These are phyloP conservation scores for Pristionchus exspectatus DNA, from an alignment of 2,888 invertebrate species.

Conservation along the genomic window DNA sequence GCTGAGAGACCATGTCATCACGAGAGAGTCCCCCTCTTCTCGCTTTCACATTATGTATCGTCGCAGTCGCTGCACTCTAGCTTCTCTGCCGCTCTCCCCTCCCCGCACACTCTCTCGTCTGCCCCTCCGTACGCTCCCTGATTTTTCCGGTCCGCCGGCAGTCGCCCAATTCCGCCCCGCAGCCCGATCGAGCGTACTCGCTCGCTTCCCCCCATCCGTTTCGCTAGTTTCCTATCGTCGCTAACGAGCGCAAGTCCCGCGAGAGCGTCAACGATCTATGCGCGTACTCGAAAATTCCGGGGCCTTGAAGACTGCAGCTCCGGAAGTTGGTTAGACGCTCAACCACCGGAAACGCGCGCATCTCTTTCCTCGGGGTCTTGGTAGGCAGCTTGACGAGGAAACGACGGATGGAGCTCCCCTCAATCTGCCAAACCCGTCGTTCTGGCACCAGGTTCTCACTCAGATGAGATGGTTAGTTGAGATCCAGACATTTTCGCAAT, in stretches of 20 bases:
- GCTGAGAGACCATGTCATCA: not conserved
- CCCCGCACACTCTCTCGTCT: not conserved
- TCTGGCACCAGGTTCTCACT: too few species aligned
- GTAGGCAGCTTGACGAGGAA: not conserved
- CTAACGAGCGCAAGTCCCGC: not conserved
- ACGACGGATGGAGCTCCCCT: not conserved
- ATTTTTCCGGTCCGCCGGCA: constrained; percentile 30
- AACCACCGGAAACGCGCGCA: not conserved
- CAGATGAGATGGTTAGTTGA: too few species aligned
- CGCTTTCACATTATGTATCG: not conserved
- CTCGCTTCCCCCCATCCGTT: not conserved
- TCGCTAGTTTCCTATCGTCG: not conserved
- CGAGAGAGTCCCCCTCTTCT: not conserved
- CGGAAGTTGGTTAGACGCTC: constrained; percentile 29
- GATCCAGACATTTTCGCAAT: not conserved
- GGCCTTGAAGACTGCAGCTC: not conserved
- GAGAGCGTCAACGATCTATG: not conserved
- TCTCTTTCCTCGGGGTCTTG: not conserved
- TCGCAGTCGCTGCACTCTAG: not conserved
- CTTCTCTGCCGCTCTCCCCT: not conserved
- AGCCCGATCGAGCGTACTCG: not conserved
- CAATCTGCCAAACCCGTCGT: not conserved
- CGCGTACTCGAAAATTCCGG: constrained; percentile 13
- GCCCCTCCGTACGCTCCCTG: not conserved
- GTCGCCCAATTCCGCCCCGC: not conserved